Evolutionary conservation across 2,113 vertebrate genomes (phyloP).

Genomic region (Osmerus eperlanus): DNA sequence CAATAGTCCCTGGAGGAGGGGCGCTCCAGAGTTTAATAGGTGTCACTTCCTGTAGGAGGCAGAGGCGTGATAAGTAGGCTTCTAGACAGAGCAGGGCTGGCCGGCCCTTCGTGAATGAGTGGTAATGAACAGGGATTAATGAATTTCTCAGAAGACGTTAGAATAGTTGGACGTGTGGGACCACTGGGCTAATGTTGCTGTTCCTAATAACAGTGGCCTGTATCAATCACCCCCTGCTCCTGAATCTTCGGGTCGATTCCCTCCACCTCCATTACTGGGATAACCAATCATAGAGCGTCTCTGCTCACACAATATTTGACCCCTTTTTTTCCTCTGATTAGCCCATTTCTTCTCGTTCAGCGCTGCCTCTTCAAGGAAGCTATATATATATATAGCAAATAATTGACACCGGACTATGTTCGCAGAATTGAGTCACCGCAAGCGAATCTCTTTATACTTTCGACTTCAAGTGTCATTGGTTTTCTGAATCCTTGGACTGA

Average conservation of each 20-base stretch:
- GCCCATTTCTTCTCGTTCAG: slow-evolving; percentile 44
- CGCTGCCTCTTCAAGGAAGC: slow-evolving; percentile 34
- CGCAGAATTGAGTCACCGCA: no score
- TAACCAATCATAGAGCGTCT: slow-evolving; percentile 54
- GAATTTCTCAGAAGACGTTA: slow-evolving; percentile 49
- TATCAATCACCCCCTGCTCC: slow-evolving; percentile 42
- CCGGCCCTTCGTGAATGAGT: slow-evolving; percentile 19
- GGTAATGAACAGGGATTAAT: slow-evolving; percentile 56
- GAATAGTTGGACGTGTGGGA: slow-evolving; percentile 35
- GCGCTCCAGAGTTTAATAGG: slow-evolving; percentile 61
- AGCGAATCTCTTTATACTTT: no score
- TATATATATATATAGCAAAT: neutral
- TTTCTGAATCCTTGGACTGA: no score
- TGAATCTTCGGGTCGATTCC: slow-evolving; percentile 52
- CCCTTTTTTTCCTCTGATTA: slow-evolving; percentile 52
- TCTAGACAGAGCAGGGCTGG: slow-evolving; percentile 46
- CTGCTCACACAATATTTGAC: slow-evolving; percentile 55
- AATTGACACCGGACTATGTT: no score
- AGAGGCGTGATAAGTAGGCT: slow-evolving; percentile 38
- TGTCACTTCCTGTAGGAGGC: slow-evolving; percentile 62
- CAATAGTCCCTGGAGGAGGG: slow-evolving; percentile 57
- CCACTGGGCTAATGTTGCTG: slow-evolving; percentile 52
- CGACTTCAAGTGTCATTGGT: no score
- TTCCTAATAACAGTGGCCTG: slow-evolving; percentile 44
- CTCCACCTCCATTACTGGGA: slow-evolving; percentile 48